Evolutionary conservation across 2,888 invertebrate species (phyloP).

Genomic region (Cotesia congregata): DNA sequence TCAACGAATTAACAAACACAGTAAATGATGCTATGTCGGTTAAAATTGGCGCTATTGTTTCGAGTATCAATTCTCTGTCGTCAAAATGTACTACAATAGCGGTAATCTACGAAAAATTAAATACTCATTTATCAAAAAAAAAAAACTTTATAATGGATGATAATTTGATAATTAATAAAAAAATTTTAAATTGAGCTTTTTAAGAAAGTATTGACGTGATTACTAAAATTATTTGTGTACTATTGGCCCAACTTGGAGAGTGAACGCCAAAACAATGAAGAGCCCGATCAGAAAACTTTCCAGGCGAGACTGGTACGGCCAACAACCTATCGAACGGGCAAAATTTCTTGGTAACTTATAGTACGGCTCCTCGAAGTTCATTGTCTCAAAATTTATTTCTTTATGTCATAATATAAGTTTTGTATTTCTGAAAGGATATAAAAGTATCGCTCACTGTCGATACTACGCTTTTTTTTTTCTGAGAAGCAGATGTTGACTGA

Average conservation of each 20-base stretch:
- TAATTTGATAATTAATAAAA: neutral
- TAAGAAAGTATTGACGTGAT: no score
- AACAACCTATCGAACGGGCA: conserved; percentile 35
- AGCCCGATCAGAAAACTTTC: conserved; percentile 6
- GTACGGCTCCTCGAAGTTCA: conserved; percentile 42
- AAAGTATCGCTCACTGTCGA: neutral
- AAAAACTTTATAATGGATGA: neutral
- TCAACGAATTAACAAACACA: neutral
- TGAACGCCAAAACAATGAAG: neutral
- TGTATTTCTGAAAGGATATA: neutral
- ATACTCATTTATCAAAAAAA: neutral
- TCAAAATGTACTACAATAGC: conserved; percentile 11
- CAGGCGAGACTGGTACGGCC: conserved; percentile 44
- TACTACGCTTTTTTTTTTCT: neutral
- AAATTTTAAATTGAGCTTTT: neutral
- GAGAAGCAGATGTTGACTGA: neutral
- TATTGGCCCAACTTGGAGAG: neutral
- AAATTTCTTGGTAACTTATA: conserved; percentile 40
- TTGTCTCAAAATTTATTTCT: conserved; percentile 21
- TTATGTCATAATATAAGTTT: neutral
- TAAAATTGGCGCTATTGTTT: conserved; percentile 12
- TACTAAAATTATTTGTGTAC: neutral
- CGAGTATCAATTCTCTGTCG: conserved; percentile 25
- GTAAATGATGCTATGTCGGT: neutral
- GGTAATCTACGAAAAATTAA: neutral